Conservation (phyloP, 2,113 vertebrate genomes). For the Vireo altiloquus region DNA sequence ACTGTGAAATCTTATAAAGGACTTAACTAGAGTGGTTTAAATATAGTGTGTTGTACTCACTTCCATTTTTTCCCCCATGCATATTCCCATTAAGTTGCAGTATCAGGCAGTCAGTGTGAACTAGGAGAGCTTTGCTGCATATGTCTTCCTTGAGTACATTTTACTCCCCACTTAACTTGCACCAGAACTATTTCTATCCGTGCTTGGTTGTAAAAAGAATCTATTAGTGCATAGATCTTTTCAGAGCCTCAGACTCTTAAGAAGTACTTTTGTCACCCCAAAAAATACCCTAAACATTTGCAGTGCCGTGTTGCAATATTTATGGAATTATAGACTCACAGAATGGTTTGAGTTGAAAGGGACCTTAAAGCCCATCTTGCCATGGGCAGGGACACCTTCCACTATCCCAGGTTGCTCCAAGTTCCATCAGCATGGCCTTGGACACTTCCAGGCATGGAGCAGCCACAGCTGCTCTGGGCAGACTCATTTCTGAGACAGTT, state of each 20-base stretch:
- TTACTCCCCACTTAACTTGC: not conserved
- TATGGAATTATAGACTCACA: not conserved
- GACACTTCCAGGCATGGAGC: not conserved
- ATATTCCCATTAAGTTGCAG: not conserved
- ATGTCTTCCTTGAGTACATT: not conserved
- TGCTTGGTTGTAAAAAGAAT: not conserved
- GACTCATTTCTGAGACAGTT: not conserved
- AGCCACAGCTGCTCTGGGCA: not conserved
- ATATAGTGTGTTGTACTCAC: not conserved
- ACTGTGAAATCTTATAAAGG: not conserved
- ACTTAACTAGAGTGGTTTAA: not conserved
- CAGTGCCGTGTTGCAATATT: not conserved
- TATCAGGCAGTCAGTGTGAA: not conserved
- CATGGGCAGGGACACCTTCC: not conserved
- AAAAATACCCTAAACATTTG: not conserved
- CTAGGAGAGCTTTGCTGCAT: not conserved
- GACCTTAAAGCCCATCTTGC: not conserved
- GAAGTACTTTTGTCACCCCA: not conserved
- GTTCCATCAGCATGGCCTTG: not conserved
- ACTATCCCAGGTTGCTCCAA: not conserved
- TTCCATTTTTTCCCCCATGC: not conserved
- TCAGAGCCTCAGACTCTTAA: not conserved
- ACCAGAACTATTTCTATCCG: not conserved
- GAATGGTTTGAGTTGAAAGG: not conserved
- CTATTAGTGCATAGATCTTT: not conserved